Base-by-base conservation (phyloP, 1,140 invertebrate species). In the Hyphantria cunea region DNA sequence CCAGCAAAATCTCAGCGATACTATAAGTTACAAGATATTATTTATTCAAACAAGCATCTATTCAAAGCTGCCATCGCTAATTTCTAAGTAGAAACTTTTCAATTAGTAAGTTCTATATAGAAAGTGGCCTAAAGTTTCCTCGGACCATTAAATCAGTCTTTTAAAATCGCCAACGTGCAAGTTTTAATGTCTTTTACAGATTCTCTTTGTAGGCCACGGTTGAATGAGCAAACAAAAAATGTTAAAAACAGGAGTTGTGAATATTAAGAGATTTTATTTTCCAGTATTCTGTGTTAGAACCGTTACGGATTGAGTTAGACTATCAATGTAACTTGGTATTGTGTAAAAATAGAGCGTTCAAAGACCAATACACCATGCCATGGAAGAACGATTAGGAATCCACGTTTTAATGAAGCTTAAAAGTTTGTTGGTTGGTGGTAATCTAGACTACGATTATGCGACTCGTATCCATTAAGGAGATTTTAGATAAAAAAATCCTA, bases 91-190 rank as follows among this genome's bases (percentile, higher is more conserved):
- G 59, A 73, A 82, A 82, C 78, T 80, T 80, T 68, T 74, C 78
- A 80, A 82, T 82, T 82, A 82, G 72, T 67, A 65, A 74, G 72
- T 78, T 82, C 70, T 69, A 66, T 66, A 72, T 73, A 62, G 69
- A 70, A 74, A 74, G 78, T 70, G 70, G 74, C 47, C 45, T 53
- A n/a, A 77, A 77, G 55, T 80, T 76, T 59, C 70, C 67, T 71
- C 45, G 41, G 73, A 60, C 78, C 72, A 79, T 80, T 83, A 79
- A 74, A 76, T 53, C 63, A 64, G 71, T 79, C 74, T 78, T 76
- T 80, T 73, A 68, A 68, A 80, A 78, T 78, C 70, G 75, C 68
- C 69, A 62, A 50, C 73, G 70, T 75, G 68, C 70, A 80, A 82
- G 70, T 82, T 82, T 82, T 80, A 82, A 82, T 82, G 77, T 81